Conservation (phyloP, 2,888 invertebrate genomes). For the Eudasyphora cyanicolor region DNA sequence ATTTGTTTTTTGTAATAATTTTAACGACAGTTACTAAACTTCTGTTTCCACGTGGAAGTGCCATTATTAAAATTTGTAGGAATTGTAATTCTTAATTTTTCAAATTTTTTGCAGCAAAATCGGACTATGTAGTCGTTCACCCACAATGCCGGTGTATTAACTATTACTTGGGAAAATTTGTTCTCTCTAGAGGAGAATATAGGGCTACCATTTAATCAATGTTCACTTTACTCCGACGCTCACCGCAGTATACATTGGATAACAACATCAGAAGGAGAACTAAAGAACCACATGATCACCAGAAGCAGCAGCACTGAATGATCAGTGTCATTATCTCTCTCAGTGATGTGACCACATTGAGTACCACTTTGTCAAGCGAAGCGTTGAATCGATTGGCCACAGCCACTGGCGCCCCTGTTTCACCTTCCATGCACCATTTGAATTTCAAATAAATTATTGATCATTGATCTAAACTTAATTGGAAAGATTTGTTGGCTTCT, state of each 20-base stretch:
- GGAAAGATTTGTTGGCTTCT: constrained; percentile 30
- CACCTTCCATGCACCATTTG: constrained; percentile 36
- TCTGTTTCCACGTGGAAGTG: too few relatives aligned
- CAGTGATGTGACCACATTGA: constrained; percentile 7
- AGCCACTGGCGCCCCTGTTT: constrained; percentile 32
- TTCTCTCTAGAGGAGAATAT: too few relatives aligned
- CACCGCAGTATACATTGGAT: too few relatives aligned
- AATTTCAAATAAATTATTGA: constrained; percentile 49
- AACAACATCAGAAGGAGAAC: not conserved
- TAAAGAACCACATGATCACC: not conserved
- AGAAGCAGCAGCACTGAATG: constrained; percentile 22
- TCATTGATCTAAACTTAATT: constrained; percentile 53
- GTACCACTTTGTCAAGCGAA: constrained; percentile 37
- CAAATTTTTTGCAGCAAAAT: too few relatives aligned
- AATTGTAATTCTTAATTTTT: too few relatives aligned
- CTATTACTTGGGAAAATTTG: too few relatives aligned
- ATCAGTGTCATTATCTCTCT: not conserved
- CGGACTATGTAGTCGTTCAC: too few relatives aligned
- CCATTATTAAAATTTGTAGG: too few relatives aligned
- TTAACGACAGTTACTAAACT: too few relatives aligned
- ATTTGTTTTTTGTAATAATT: too few relatives aligned
- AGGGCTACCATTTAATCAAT: too few relatives aligned
- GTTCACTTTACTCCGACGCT: not conserved
- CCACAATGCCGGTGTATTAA: too few relatives aligned
- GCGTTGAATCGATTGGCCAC: constrained; percentile 2